phyloP scores from a whole-genome alignment of 2,113 vertebrate species.

The Sus scrofa region T2T-Sscrofa CM000828.6:21654501-21655000 shows the following conservation, averaged over 20 bases:
- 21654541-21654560: background rate
- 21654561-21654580: background rate
- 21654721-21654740: background rate
- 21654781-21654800: background rate
- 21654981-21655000: background rate
- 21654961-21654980: slow-evolving; percentile 30
- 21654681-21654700: background rate
- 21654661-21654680: background rate
- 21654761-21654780: background rate
- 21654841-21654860: slow-evolving; percentile 50
- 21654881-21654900: background rate
- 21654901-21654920: background rate
- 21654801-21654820: slow-evolving; percentile 44
- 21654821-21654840: slow-evolving; percentile 34
- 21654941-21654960: background rate
- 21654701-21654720: slow-evolving; percentile 34
- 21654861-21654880: slow-evolving; percentile 63
- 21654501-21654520: background rate
- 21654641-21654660: background rate
- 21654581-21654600: background rate
- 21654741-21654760: background rate
- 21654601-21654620: background rate
- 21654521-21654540: background rate
- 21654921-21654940: slow-evolving; percentile 36
- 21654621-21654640: background rate